A percentile compares a stretch with the other conserved stretches of the same genome.
Conservation (phyloP, 2,888 invertebrate species). For the Trissolcus japonicus region DNA sequence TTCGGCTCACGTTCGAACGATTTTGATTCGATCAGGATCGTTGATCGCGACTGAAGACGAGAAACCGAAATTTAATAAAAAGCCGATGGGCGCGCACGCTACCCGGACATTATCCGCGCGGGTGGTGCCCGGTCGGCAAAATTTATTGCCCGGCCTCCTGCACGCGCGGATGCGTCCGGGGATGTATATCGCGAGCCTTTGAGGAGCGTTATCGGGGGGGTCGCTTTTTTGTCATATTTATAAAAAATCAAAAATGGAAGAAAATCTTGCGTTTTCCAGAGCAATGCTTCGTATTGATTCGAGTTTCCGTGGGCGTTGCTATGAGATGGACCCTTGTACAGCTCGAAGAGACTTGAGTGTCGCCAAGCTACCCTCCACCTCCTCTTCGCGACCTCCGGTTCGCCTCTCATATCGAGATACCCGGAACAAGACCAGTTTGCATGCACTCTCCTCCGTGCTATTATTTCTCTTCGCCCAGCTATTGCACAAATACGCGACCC, state of each 20-base stretch:
- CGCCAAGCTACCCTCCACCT: constrained; percentile 73
- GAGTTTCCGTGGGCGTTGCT: constrained; percentile 76
- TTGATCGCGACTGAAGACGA: constrained; percentile 18
- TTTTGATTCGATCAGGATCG: constrained; percentile 27
- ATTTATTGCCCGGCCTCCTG: constrained; percentile 56
- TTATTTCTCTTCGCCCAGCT: constrained; percentile 65
- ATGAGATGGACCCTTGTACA: constrained; percentile 77
- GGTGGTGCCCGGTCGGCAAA: constrained; percentile 43
- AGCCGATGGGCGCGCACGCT: constrained; percentile 15
- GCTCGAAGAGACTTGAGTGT: constrained; percentile 73
- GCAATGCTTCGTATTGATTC: constrained; percentile 75
- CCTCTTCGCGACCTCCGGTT: constrained; percentile 51
- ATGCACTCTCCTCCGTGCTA: constrained; percentile 61
- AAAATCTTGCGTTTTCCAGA: constrained; percentile 74
- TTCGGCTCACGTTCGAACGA: constrained; percentile 3
- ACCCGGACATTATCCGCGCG: constrained; percentile 45
- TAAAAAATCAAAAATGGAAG: constrained; percentile 68
- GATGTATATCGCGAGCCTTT: constrained; percentile 50
- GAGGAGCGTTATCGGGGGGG: constrained; percentile 10
- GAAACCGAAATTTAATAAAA: constrained; percentile 48
- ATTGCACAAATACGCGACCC: constrained; percentile 33
- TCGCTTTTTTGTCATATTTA: constrained; percentile 45
- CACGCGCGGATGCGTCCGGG: constrained; percentile 22
- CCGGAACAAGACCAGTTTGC: constrained; percentile 57
- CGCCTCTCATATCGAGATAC: constrained; percentile 57